A percentile compares a stretch with the other conserved stretches of the same genome.
phyloP scores from a whole-genome alignment of 1,140 invertebrate species.

The Cephus cinctus region DNA sequence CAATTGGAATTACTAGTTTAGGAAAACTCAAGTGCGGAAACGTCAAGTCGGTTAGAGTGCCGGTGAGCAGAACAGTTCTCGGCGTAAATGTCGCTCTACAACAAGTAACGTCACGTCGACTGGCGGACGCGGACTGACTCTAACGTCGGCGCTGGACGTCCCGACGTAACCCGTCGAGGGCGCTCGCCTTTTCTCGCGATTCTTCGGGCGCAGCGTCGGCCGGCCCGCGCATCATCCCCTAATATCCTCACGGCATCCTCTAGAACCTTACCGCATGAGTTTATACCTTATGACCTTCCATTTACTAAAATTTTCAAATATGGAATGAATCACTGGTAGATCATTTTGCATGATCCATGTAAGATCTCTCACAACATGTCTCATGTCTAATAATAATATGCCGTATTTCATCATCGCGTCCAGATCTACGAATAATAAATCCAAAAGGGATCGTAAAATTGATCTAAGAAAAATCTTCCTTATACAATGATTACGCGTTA shows the following conservation, averaged over 20 bases:
- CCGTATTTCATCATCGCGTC: too few relatives aligned
- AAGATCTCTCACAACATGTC: too few relatives aligned
- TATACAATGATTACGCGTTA: too few relatives aligned
- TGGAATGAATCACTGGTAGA: too few relatives aligned
- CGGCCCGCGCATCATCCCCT: slow-evolving; percentile 34
- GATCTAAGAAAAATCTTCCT: too few relatives aligned
- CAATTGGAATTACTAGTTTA: not conserved
- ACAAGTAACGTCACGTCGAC: slow-evolving; percentile 37
- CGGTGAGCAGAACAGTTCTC: too few relatives aligned
- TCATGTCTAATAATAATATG: too few relatives aligned
- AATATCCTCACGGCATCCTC: slow-evolving; percentile 20
- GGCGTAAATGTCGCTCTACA: too few relatives aligned
- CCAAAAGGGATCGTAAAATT: too few relatives aligned
- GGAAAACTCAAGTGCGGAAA: not conserved
- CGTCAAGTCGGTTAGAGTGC: not conserved
- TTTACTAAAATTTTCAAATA: slow-evolving; percentile 24
- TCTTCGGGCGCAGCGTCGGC: slow-evolving; percentile 17
- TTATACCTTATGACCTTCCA: slow-evolving; percentile 5
- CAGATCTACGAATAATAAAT: too few relatives aligned
- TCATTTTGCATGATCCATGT: too few relatives aligned
- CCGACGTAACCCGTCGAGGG: slow-evolving; percentile 32
- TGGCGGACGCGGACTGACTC: slow-evolving; percentile 46
- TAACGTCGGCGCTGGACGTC: slow-evolving; percentile 29
- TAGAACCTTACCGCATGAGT: not conserved
- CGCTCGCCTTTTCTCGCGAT: slow-evolving; percentile 30